Evolutionary conservation across 2,113 vertebrate genomes (phyloP), one percentile per base, ranked within the genome.

Genomic region (Apaloderma vittatum): DNA sequence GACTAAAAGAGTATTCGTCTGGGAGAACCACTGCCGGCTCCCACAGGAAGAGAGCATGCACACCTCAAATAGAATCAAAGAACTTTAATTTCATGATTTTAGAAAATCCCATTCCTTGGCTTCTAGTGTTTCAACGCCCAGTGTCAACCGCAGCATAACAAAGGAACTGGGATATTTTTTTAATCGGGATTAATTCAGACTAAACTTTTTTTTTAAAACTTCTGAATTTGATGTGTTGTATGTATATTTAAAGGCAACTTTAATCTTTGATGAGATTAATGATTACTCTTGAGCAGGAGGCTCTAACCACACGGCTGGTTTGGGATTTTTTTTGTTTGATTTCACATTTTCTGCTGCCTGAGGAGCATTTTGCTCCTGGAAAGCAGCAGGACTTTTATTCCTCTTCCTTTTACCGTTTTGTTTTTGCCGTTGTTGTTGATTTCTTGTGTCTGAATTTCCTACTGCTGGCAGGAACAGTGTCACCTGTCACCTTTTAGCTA

Each of bases 231-330:
- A 29, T 85, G 82, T 62, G 46, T 82, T 81, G 46, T 58, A 54
- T 14, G 3, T 48, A 20, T 63, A 68, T 63, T 43, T 61, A 63
- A 73, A 94, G 37, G 63, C 52, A 68, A 61, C 49, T 91, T 86
- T 73, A 91, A 93, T 67, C 84, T 74, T 54, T 85, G 83, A 83
- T 81, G 54, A 72, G 52, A 83, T 78, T 65, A 91, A 67, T 71
- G 65, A 58, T 67, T 66, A 63, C 61, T 75, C 21, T 61, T 54
- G 72, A 71, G 49, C 43, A 79, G 72, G 32, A 72, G 87, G 76
- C 75, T 86, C 61, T 40, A 14, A 88, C 54, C 2, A 14, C 52
- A 12, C 12, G 13, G 45, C 59, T 57, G 12, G 22, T 85, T 40
- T 10, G 40, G n/a, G 37, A 12, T 7, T 73, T 91, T 70, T 68